These are phyloP conservation scores for Eubasilissa splendida DNA, from an alignment of 2,888 invertebrate genomes.

Conservation along the genomic window DNA sequence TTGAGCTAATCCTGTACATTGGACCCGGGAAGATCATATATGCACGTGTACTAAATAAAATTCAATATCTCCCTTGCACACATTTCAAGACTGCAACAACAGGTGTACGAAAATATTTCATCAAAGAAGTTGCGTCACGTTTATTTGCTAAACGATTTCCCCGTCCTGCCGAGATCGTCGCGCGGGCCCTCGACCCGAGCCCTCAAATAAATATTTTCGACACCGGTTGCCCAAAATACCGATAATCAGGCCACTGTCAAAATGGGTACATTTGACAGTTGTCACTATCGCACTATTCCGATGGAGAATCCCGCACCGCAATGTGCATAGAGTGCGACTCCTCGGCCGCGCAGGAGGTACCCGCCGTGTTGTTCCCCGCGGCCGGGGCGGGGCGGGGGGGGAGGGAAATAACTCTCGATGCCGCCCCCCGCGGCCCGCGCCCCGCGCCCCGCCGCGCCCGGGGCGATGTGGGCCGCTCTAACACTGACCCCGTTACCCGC, in stretches of 20 bases:
- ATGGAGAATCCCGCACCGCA: background rate
- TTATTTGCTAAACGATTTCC: too few relatives aligned
- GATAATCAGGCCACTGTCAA: background rate
- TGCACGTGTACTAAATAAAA: too few relatives aligned
- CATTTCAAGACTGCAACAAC: too few relatives aligned
- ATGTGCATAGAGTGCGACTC: background rate
- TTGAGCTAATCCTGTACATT: too few relatives aligned
- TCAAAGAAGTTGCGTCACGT: too few relatives aligned
- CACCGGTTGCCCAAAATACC: too few relatives aligned
- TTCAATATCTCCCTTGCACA: too few relatives aligned
- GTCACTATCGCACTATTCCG: background rate
- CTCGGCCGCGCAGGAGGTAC: background rate
- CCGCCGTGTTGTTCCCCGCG: background rate
- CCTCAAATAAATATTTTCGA: too few relatives aligned
- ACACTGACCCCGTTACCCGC: slow-evolving; percentile 8
- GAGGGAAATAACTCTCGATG: background rate
- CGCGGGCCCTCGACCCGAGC: too few relatives aligned
- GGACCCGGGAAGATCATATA: too few relatives aligned
- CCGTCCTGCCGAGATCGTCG: too few relatives aligned
- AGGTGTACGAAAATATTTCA: too few relatives aligned
- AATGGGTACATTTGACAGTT: background rate
- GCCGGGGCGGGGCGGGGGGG: background rate
- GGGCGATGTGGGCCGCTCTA: slow-evolving; percentile 45
- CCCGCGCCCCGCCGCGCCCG: background rate
- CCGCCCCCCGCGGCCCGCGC: background rate